Percentiles rank a stretch among this genome's conserved stretches.
These are phyloP conservation scores for Temnothorax curvispinosus DNA, from an alignment of 1,140 invertebrate genomes.

Conservation along the genomic window DNA sequence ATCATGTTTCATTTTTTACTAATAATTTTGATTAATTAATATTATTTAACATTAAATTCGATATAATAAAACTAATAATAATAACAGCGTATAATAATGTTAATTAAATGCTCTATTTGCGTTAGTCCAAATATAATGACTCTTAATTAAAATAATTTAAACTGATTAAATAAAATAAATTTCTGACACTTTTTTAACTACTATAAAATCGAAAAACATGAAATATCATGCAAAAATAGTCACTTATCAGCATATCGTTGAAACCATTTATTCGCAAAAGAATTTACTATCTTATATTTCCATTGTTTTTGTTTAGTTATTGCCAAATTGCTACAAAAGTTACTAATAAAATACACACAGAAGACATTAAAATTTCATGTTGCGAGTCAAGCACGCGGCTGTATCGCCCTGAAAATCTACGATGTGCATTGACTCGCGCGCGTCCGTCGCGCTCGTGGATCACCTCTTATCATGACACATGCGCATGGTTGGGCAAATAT, in stretches of 20 bases:
- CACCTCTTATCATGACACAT: slow-evolving; percentile 68
- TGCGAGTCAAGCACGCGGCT: slow-evolving; percentile 55
- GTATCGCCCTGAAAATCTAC: slow-evolving; percentile 30
- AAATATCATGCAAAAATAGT: neutral
- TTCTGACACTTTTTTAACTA: neutral
- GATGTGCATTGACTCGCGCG: slow-evolving; percentile 65
- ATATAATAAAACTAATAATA: neutral
- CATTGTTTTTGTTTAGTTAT: neutral
- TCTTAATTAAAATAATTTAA: neutral
- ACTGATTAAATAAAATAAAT: neutral
- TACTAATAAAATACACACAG: neutral
- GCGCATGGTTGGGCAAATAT: slow-evolving; percentile 76
- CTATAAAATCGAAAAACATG: neutral
- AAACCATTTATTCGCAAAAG: slow-evolving; percentile 1
- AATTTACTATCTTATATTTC: neutral
- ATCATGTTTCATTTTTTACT: neutral
- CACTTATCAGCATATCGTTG: neutral
- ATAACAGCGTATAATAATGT: neutral
- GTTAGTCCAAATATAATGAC: neutral
- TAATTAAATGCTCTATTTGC: neutral
- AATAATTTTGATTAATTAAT: neutral
- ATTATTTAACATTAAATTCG: neutral
- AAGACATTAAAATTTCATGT: slow-evolving; percentile 68
- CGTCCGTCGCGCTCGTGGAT: slow-evolving; percentile 50
- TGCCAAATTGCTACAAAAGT: slow-evolving; percentile 4